Evolutionary conservation across 2,888 invertebrate species (phyloP).

Genomic region (Melolontha melolontha): DNA sequence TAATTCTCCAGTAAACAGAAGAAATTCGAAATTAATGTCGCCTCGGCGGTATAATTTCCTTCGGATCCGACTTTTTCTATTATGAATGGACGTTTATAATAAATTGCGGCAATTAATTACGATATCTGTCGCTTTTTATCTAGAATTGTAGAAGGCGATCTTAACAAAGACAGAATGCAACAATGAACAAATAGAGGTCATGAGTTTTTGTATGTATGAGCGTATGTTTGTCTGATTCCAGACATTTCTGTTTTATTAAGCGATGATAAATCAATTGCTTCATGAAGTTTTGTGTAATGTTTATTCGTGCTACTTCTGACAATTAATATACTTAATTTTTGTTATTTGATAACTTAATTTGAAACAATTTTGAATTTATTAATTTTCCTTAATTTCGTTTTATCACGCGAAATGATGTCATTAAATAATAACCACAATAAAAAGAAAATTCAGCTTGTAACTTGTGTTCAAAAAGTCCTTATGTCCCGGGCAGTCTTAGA

Average conservation of each 20-base stretch:
- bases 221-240: constrained; percentile 23
- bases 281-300: constrained; percentile 14
- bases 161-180: constrained; percentile 17
- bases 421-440: too few species aligned
- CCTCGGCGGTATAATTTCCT: constrained; percentile 46
- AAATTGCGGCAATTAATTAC: constrained; percentile 43
- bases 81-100: constrained; percentile 46
- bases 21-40: constrained; percentile 53
- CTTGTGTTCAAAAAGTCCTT: too few species aligned
- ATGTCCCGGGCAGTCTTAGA: too few species aligned
- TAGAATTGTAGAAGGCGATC: neutral
- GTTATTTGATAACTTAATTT: too few species aligned
- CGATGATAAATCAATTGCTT: constrained; percentile 31
- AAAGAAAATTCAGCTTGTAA: too few species aligned
- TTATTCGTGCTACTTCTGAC: neutral
- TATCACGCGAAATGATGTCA: too few species aligned
- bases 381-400: too few species aligned
- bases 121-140: constrained; percentile 41
- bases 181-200: constrained; percentile 18
- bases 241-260: constrained; percentile 20
- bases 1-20: constrained; percentile 59
- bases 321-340: too few species aligned
- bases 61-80: constrained; percentile 48
- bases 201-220: neutral
- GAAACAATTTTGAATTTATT: too few species aligned